Percentiles rank a stretch among this genome's conserved stretches.
Evolutionary conservation across 2,113 vertebrate species (phyloP).

Genomic region (Myxocyprinus asiaticus): DNA sequence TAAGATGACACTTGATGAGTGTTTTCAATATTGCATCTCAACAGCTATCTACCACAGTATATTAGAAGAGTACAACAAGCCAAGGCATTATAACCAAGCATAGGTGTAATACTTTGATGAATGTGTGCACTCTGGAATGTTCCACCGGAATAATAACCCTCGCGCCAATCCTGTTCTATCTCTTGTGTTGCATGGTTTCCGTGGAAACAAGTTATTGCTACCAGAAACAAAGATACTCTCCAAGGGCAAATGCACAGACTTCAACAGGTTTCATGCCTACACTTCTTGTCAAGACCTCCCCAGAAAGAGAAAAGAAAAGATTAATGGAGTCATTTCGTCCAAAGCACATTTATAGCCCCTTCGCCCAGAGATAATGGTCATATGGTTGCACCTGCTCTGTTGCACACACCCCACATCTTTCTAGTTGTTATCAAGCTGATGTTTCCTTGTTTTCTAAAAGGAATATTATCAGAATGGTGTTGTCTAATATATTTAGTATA

Average conservation of each 20-base stretch:
- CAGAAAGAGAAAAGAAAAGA: slow-evolving; percentile 30
- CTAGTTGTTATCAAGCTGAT: slow-evolving; percentile 11
- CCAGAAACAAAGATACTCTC: slow-evolving; percentile 55
- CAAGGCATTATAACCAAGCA: neutral
- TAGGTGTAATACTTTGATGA: slow-evolving; percentile 32
- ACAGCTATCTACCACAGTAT: neutral
- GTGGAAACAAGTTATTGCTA: slow-evolving; percentile 54
- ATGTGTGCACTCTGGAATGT: slow-evolving; percentile 45
- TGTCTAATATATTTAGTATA: neutral
- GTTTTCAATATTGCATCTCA: slow-evolving; percentile 11
- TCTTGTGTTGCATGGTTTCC: slow-evolving; percentile 51
- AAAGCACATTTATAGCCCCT: slow-evolving; percentile 45
- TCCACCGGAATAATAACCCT: slow-evolving; percentile 49
- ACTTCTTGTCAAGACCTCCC: slow-evolving; percentile 28
- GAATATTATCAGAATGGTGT: neutral
- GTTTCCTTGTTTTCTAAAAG: slow-evolving; percentile 10
- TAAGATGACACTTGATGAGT: neutral
- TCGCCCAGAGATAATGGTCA: slow-evolving; percentile 25
- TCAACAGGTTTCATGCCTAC: slow-evolving; percentile 53
- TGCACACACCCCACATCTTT: slow-evolving; percentile 8
- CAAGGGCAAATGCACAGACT: slow-evolving; percentile 53
- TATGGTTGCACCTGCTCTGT: slow-evolving; percentile 25
- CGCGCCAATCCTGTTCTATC: slow-evolving; percentile 27
- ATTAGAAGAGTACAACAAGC: slow-evolving; percentile 21
- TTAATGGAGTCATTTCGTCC: slow-evolving; percentile 52